These are phyloP conservation scores for Oscheius myriophilus DNA, from an alignment of 2,888 invertebrate genomes.

Conservation along the genomic window DNA sequence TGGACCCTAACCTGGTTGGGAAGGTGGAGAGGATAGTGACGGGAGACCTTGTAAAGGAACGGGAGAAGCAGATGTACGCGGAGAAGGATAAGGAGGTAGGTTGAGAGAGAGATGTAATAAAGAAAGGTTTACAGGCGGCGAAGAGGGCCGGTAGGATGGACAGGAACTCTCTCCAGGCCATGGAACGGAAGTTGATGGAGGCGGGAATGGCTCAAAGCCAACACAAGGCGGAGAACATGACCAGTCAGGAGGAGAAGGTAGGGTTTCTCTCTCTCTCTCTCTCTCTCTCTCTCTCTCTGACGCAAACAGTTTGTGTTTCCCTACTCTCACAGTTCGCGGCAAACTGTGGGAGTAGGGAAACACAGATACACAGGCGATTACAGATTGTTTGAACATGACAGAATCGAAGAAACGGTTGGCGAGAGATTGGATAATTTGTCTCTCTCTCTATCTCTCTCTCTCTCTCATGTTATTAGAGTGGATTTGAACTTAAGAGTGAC, in stretches of 20 bases:
- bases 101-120: background rate
- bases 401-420: too few species aligned
- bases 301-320: too few species aligned
- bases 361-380: too few species aligned
- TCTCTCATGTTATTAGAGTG: too few species aligned
- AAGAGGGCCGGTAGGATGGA: constrained; percentile 8
- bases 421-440: too few species aligned
- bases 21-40: constrained; percentile 46
- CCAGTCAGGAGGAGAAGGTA: constrained; percentile 52
- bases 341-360: too few species aligned
- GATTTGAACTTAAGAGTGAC: too few species aligned
- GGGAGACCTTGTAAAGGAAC: constrained; percentile 34
- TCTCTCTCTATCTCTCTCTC: too few species aligned
- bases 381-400: too few species aligned
- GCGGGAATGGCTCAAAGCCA: constrained; percentile 12
- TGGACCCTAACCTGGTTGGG: constrained; percentile 39
- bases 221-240: constrained; percentile 30
- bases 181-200: constrained; percentile 19
- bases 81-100: constrained; percentile 5
- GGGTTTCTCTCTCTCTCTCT: background rate
- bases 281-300: background rate
- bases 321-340: too few species aligned
- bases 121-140: background rate
- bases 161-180: constrained; percentile 4
- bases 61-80: constrained; percentile 10